Conservation (phyloP, 2,888 invertebrate species). For the Thereva nobilitata region DNA sequence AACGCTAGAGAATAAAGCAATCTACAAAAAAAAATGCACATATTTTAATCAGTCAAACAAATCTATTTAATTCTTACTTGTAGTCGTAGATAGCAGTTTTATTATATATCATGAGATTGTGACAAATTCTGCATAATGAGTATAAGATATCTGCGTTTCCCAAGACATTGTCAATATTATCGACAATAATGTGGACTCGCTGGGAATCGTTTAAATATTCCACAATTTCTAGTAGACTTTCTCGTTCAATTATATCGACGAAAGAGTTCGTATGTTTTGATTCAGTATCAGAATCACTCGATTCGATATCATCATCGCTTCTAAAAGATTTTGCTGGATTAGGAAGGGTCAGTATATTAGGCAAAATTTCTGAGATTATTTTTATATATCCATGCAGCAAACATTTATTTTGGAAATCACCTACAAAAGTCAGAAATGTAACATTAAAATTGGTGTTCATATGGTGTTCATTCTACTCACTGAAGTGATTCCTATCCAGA, state of each 20-base stretch:
- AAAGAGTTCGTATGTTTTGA: constrained; percentile 41
- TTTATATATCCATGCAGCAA: constrained; percentile 49
- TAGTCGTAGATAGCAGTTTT: constrained; percentile 82
- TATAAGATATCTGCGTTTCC: constrained; percentile 64
- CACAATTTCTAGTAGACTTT: constrained; percentile 57
- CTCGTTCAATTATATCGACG: constrained; percentile 51
- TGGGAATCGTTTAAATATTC: constrained; percentile 69
- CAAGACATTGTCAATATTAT: constrained; percentile 55
- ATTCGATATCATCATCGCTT: constrained; percentile 48
- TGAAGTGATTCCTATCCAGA: constrained; percentile 53
- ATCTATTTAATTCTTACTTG: constrained; percentile 66
- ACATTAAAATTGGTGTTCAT: not conserved
- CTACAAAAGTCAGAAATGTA: constrained; percentile 43
- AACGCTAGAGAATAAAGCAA: constrained; percentile 80
- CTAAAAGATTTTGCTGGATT: constrained; percentile 49
- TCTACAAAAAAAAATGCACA: constrained; percentile 54
- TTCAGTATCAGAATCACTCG: constrained; percentile 50
- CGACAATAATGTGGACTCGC: constrained; percentile 61
- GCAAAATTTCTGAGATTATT: constrained; percentile 54
- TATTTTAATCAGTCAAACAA: constrained; percentile 6
- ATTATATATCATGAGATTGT: constrained; percentile 80
- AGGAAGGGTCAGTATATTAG: constrained; percentile 53
- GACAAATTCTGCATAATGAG: constrained; percentile 76
- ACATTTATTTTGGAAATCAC: constrained; percentile 44
- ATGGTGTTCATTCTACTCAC: constrained; percentile 42